These are phyloP conservation scores for Chondrilla cf. caribensis DNA, from an alignment of 37 sponge, comb jelly and placozoan species.

Conservation along the genomic window DNA sequence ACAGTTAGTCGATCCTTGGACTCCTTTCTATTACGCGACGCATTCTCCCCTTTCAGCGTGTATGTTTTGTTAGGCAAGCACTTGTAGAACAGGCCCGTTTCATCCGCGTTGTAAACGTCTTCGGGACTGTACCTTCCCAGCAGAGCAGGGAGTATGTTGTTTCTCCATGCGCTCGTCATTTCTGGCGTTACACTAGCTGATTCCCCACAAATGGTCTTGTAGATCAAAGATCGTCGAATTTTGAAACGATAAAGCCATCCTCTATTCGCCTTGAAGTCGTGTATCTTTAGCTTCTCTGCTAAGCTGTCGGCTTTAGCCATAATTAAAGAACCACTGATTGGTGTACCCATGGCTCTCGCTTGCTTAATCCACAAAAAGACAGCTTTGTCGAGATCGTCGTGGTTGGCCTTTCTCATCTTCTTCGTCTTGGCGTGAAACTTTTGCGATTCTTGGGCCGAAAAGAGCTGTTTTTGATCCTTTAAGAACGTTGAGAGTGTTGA, in stretches of 20 bases:
- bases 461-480: neutral
- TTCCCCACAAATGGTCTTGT: slow-evolving; percentile 11
- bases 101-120: slow-evolving; percentile 9
- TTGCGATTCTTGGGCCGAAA: neutral
- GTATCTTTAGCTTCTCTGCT: neutral
- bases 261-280: neutral
- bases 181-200: slow-evolving; percentile 5
- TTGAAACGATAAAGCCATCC: slow-evolving; percentile 20
- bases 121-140: neutral
- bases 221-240: slow-evolving; percentile 6
- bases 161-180: slow-evolving; percentile 16
- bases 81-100: slow-evolving; percentile 10
- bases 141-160: neutral
- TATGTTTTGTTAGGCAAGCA: slow-evolving; percentile 12
- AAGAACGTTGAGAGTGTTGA: slow-evolving; percentile 9
- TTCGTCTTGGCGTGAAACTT: neutral
- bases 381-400: neutral
- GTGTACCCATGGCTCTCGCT: slow-evolving; percentile 3
- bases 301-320: slow-evolving; percentile 12
- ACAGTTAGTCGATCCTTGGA: slow-evolving; percentile 16
- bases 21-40: neutral
- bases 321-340: slow-evolving; percentile 2
- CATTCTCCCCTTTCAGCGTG: slow-evolving; percentile 19
- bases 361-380: slow-evolving; percentile 19
- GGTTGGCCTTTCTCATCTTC: neutral